phyloP scores from a whole-genome alignment of 2,888 invertebrate genomes.

The Drosophila histrio region DNA sequence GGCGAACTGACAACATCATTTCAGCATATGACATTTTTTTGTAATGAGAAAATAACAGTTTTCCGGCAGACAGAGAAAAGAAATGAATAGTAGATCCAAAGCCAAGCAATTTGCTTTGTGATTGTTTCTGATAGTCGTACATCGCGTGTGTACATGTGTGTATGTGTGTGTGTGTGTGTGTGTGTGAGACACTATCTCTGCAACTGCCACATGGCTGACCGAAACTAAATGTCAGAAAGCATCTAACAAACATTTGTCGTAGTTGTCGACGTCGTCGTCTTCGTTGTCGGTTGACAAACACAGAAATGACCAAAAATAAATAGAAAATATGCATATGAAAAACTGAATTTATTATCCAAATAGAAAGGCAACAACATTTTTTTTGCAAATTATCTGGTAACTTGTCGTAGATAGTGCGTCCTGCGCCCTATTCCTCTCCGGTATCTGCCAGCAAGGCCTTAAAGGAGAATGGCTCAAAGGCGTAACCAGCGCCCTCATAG shows the following conservation, averaged over 20 bases:
- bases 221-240: slow-evolving; percentile 57
- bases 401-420: slow-evolving; percentile 44
- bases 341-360: slow-evolving; percentile 60
- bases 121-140: slow-evolving; percentile 45
- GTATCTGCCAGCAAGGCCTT: slow-evolving; percentile 88
- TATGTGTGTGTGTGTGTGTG: slow-evolving; percentile 4
- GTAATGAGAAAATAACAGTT: slow-evolving; percentile 65
- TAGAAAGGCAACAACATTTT: slow-evolving; percentile 39
- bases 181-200: slow-evolving; percentile 24
- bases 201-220: slow-evolving; percentile 56
- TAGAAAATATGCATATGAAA: slow-evolving; percentile 61
- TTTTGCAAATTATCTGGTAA: slow-evolving; percentile 23
- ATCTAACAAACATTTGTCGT: slow-evolving; percentile 60
- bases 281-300: slow-evolving; percentile 33
- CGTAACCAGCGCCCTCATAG: slow-evolving; percentile 92
- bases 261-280: slow-evolving; percentile 25
- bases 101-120: slow-evolving; percentile 60
- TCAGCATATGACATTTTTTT: slow-evolving; percentile 70
- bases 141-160: not conserved
- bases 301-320: slow-evolving; percentile 44
- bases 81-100: slow-evolving; percentile 19
- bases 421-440: slow-evolving; percentile 81
- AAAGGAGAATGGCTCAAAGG: slow-evolving; percentile 94
- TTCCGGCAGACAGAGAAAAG: slow-evolving; percentile 7
- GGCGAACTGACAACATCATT: slow-evolving; percentile 73